Percentiles rank a stretch among this genome's conserved stretches.
These are phyloP conservation scores for Nixonia krombeini DNA, from an alignment of 1,140 invertebrate species.

Conservation along the genomic window DNA sequence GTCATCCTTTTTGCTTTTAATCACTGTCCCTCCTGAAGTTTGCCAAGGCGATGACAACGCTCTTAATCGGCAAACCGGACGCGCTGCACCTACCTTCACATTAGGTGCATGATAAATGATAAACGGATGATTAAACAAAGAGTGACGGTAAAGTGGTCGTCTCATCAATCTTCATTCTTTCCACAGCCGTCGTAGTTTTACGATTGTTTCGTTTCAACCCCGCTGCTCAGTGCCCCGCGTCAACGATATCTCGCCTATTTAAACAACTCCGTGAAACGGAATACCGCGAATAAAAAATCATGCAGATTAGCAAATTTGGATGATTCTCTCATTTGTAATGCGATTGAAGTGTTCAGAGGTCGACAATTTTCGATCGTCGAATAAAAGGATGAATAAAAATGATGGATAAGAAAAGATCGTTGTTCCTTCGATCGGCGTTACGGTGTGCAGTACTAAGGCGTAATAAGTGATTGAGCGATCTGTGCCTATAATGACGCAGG, in stretches of 20 bases:
- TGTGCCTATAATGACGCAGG: background rate
- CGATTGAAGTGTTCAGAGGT: too few species aligned
- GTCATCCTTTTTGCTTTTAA: conserved; percentile 5
- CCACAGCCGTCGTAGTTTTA: conserved; percentile 26
- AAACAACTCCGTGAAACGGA: too few species aligned
- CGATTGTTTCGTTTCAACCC: conserved; percentile 4
- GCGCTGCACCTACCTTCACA: conserved; percentile 10
- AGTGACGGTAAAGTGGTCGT: conserved; percentile 24
- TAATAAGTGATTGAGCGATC: background rate
- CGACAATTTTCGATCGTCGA: background rate
- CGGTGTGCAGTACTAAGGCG: background rate
- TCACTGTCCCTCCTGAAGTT: background rate
- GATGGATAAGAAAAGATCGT: too few species aligned
- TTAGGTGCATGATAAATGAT: conserved; percentile 43
- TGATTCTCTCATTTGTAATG: too few species aligned
- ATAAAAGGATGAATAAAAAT: conserved; percentile 6
- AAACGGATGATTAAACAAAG: conserved; percentile 48
- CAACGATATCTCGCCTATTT: too few species aligned
- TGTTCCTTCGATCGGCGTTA: too few species aligned
- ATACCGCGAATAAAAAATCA: too few species aligned
- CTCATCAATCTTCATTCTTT: conserved; percentile 43
- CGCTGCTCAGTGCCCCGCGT: too few species aligned
- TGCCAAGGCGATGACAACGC: conserved; percentile 12
- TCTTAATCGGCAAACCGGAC: conserved; percentile 24
- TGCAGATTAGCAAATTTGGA: too few species aligned